Base-by-base conservation (phyloP, 2,113 vertebrate species). In the Taurulus bubalis region DNA sequence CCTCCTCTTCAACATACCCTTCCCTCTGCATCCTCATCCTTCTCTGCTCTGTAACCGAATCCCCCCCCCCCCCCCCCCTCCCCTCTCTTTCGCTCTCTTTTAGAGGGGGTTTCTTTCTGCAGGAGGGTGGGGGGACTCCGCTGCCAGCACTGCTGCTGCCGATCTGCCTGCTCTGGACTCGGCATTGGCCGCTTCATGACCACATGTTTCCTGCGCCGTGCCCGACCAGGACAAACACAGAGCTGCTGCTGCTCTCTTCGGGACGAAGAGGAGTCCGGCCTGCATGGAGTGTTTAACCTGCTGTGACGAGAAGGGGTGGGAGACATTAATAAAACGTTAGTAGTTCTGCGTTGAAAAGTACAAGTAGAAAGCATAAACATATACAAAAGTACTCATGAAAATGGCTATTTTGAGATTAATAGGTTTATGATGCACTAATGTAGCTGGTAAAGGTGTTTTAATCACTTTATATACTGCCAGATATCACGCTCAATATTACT, bases 151-250 rank as follows among this genome's bases (percentile, higher is more conserved):
- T 88, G 83, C 87, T 77, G 72, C 77, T 47, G 18, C 34, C 64
- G 62, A 60, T 82, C 86, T 65, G 45, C 74, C 80, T 75, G 53
- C 82, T 79, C 88, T 56, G 74, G 42, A 84, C 88, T 90, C 70
- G 66, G 85, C 53, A 93, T 92, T 94, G 94, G 93, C 73, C 67
- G 77, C 71, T 49, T 74, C 81, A n/a, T 11, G 75, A 92, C 90
- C 93, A 94, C 94, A 91, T 94, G 93, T 69, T 58, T 84, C 85
- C 76, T 22, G 65, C 26, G 76, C 85, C 89, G 86, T 91, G 90
- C 79, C 89, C 90, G 87, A 91, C 91, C 90, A 86, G 66, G 81
- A 55, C 56, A 65, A 78, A 81, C 55, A 77, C 73, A 65, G 42
- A 73, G 66, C 66, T 75, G 72, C 75, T 86, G 80, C 74, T 74